Base-by-base conservation (phyloP, 2,888 invertebrate species). In the Lasioglossum calceatum region DNA sequence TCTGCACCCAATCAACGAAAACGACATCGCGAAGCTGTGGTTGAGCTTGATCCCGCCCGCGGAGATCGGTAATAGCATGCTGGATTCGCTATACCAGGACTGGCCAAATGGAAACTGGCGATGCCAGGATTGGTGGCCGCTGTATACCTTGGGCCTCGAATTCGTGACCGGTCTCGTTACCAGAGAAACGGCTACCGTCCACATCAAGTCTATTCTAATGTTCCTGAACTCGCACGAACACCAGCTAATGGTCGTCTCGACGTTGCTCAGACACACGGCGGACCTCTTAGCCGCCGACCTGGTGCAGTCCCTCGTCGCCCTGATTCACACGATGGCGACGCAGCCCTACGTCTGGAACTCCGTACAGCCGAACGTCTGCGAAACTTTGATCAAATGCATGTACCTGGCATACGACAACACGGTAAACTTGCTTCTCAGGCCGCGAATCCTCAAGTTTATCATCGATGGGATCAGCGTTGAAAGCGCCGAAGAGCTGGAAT, bases 401-500 rank as follows among this genome's bases (percentile, higher is more conserved):
- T 95, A 95, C 80, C 85, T 95, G 72, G 94, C 94, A 4, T 95
- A 95, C 85, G 95, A 95, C 81, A 95, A 94, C 47, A 95, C 95
- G 0, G 95, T 95, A 0, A 95, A 95, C 86, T 85, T 95, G 5
- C 79, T 95, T 23, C 82, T 95, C 4, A 92, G 95, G 42, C 95
- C 95, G 4, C 91, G 95, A 54, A 95, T 95, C 47, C 91, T 95
- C 0, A 95, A 95, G 81, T 95, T 95, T 82, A 95, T 95, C 44
- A 95, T 95, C 79, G 95, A 95, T 71, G 95, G 95, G 5, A 95
- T 95, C 36, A 95, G 95, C 81, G 94, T 95, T 4, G 94, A 95
- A 76, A 95, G 94, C 42, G 95, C 95, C 1, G 95, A 95, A 79
- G 95, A 95, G 54, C 81, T 95, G n/a, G 94, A 95, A 77, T 94